Evolutionary conservation across 2,888 invertebrate species (phyloP), one percentile per base, ranked within the genome.

Genomic region (Chrysolina oricalcia): DNA sequence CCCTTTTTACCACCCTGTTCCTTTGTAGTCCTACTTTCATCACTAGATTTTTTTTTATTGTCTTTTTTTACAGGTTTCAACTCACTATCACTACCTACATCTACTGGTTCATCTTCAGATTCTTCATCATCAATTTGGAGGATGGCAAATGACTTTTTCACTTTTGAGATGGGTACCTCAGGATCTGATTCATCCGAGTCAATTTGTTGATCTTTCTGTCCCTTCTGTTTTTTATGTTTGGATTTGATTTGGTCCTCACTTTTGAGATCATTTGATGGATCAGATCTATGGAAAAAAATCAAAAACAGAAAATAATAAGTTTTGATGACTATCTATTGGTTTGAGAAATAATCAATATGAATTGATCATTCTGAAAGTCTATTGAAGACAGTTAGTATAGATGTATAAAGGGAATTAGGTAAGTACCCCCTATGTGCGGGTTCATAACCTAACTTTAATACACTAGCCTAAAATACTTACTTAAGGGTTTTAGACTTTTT

Each of bases 101-200:
- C 83, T 35, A 86, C 84, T 11, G 13, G 70, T 27, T 86, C 75
- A 65, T 83, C 81, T 75, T 91, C 90, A 74, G 88, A 88, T 21
- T 91, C 92, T 78, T 90, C 91, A 85, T 93, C 92, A 80, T 93
- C 93, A 78, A 93, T 91, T 88, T 93, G 91, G 78, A 95, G 87
- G 21, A 94, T 88, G 74, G 94, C 92, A 87, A 95, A 95, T 5
- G 87, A 86, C 78, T 87, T 87, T 65, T 86, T 84, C 10, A 86
- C 83, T 81, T 86, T 88, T 15, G 84, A 76, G 85, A 92, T 92
- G 83, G 81, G 27, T 50, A 84, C 85, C 46, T 84, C 85, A 27
- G 86, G 88, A 63, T 87, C 87, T 65, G 90, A 90, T 17, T 89
- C 89, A 77, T 88, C 85, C 63, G 86, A 86, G 1, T 79, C 80